These are phyloP conservation scores for Calephelis virginiensis DNA, from an alignment of 1,140 invertebrate species.

Conservation along the genomic window DNA sequence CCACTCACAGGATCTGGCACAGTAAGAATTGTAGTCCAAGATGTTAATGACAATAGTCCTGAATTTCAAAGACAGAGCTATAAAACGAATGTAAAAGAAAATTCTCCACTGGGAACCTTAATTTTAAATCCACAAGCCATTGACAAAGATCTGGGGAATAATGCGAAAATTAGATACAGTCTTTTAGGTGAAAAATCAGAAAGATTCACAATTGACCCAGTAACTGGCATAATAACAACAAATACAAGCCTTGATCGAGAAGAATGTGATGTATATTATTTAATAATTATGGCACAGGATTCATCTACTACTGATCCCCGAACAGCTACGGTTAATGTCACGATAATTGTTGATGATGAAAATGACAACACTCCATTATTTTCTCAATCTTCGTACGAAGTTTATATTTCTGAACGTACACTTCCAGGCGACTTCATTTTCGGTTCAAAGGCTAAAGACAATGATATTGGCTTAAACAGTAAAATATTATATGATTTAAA, in stretches of 20 bases:
- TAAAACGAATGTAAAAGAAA: conserved; percentile 87
- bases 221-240: conserved; percentile 88
- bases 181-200: conserved; percentile 88
- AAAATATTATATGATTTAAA: conserved; percentile 87
- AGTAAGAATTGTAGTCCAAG: conserved; percentile 92
- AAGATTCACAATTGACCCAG: conserved; percentile 86
- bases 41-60: conserved; percentile 96
- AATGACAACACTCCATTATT: conserved; percentile 94
- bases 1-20: conserved; percentile 92
- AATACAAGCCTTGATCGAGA: conserved; percentile 88
- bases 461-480: conserved; percentile 89
- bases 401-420: conserved; percentile 89
- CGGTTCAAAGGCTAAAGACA: conserved; percentile 89
- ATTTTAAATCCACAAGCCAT: conserved; percentile 86
- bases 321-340: conserved; percentile 89
- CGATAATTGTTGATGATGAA: conserved; percentile 87
- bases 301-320: conserved; percentile 89
- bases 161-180: conserved; percentile 90
- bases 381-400: conserved; percentile 83
- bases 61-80: conserved; percentile 90
- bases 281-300: conserved; percentile 92
- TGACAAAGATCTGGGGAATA: conserved; percentile 90
- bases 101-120: conserved; percentile 84
- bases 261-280: conserved; percentile 85
- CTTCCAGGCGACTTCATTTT: conserved; percentile 90